These are phyloP conservation scores for Cryptophagus acutangulus DNA, from an alignment of 2,888 invertebrate genomes.

Conservation along the genomic window DNA sequence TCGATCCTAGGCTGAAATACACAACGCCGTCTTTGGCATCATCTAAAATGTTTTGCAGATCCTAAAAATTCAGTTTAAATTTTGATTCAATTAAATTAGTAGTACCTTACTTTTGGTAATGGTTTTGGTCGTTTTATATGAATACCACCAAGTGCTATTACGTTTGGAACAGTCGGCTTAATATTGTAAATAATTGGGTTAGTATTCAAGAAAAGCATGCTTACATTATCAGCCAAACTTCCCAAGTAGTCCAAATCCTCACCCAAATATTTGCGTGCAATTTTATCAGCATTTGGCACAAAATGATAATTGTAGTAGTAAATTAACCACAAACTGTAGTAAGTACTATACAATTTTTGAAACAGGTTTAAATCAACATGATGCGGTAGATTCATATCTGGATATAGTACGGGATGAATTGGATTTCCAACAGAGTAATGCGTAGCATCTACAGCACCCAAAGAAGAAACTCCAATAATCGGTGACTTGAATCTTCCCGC, in stretches of 20 bases:
- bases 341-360: conserved; percentile 12
- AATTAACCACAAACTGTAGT: conserved; percentile 6
- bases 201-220: conserved; percentile 24
- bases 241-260: conserved; percentile 23
- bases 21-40: conserved; percentile 41
- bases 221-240: conserved; percentile 16
- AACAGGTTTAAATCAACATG: conserved; percentile 8
- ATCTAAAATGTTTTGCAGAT: conserved; percentile 40
- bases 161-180: conserved; percentile 17
- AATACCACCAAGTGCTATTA: conserved; percentile 9
- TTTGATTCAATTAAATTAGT: not conserved
- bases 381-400: conserved; percentile 11
- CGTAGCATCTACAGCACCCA: conserved; percentile 8
- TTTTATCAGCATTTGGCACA: conserved; percentile 22
- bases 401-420: conserved; percentile 14
- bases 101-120: conserved; percentile 15
- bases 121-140: conserved; percentile 11
- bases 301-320: conserved; percentile 15
- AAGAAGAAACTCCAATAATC: conserved; percentile 16
- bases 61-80: conserved; percentile 32
- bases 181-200: conserved; percentile 23
- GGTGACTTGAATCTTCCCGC: conserved; percentile 17
- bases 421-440: conserved; percentile 15
- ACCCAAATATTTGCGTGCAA: conserved; percentile 20
- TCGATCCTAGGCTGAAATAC: conserved; percentile 47